Conservation (phyloP, 2,113 vertebrate genomes). For the Percopsis transmontana region DNA sequence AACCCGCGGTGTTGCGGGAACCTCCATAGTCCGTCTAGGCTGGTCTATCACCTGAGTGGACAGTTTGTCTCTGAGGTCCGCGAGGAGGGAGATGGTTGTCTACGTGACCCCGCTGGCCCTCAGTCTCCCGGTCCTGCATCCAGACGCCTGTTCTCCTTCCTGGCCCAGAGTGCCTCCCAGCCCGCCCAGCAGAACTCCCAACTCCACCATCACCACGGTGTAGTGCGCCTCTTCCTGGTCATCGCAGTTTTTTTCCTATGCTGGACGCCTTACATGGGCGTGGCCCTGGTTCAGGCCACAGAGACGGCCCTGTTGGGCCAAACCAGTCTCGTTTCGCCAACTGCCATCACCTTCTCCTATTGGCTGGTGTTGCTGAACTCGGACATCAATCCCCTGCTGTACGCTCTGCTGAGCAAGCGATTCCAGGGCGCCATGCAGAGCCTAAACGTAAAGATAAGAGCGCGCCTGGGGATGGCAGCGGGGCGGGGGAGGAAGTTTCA, state of each 20-base stretch:
- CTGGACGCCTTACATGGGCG: constrained; percentile 80
- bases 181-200: constrained; percentile 51
- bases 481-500: constrained; percentile 28
- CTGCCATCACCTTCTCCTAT: constrained; percentile 77
- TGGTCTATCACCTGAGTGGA: constrained; percentile 75
- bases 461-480: constrained; percentile 45
- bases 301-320: constrained; percentile 69
- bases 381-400: constrained; percentile 82
- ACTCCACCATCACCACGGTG: constrained; percentile 69
- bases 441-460: constrained; percentile 67
- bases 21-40: constrained; percentile 57
- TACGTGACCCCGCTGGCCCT: constrained; percentile 5
- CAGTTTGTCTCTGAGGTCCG: constrained; percentile 64
- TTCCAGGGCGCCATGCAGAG: constrained; percentile 77
- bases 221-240: constrained; percentile 78
- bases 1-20: constrained; percentile 35
- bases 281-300: constrained; percentile 76
- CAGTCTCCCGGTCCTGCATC: constrained; percentile 12
- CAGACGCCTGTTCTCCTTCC: constrained; percentile 58
- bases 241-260: constrained; percentile 80
- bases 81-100: constrained; percentile 13
- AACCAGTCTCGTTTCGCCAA: constrained; percentile 66
- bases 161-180: constrained; percentile 45
- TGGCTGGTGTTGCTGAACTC: constrained; percentile 82
- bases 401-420: constrained; percentile 80